Conservation (phyloP, 1,140 invertebrate species). For the Luehdorfia chinensis region DNA sequence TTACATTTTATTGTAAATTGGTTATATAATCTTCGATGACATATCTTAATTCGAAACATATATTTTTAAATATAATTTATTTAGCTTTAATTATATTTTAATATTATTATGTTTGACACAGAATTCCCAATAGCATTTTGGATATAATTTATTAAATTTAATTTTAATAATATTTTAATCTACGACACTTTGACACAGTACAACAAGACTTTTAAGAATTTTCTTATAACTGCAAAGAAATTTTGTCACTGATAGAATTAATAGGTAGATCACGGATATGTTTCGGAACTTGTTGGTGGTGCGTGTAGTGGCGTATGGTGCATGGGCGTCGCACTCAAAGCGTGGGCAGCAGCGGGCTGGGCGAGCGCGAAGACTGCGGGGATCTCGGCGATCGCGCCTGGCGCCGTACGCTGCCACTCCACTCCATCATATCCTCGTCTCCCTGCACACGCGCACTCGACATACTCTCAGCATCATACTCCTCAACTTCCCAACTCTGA, state of each 20-base stretch:
- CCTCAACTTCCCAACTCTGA: conserved; percentile 74
- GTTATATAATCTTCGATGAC: too few species aligned
- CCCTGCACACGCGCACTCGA: conserved; percentile 75
- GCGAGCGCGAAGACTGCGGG: conserved; percentile 48
- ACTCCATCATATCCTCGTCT: conserved; percentile 76
- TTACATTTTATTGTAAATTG: too few species aligned
- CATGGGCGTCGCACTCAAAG: conserved; percentile 34
- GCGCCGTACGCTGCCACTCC: conserved; percentile 57
- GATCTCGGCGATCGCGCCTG: conserved; percentile 57
- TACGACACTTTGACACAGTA: conserved; percentile 9
- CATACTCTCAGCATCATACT: conserved; percentile 74
- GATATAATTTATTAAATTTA: too few species aligned
- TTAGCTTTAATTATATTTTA: too few species aligned
- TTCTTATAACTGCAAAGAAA: conserved; percentile 3
- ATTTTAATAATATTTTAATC: conserved; percentile 3
- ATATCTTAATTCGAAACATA: too few species aligned
- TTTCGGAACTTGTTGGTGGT: conserved; percentile 3
- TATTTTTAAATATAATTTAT: too few species aligned
- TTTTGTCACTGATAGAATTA: not conserved
- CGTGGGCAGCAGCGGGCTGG: conserved; percentile 61
- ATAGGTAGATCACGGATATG: conserved; percentile 14
- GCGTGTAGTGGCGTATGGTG: not conserved
- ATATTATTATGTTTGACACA: too few species aligned
- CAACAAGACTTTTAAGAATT: conserved; percentile 1
- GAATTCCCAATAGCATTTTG: too few species aligned